phyloP scores from a whole-genome alignment of 2,113 vertebrate genomes.

The Proteles cristata region DNA sequence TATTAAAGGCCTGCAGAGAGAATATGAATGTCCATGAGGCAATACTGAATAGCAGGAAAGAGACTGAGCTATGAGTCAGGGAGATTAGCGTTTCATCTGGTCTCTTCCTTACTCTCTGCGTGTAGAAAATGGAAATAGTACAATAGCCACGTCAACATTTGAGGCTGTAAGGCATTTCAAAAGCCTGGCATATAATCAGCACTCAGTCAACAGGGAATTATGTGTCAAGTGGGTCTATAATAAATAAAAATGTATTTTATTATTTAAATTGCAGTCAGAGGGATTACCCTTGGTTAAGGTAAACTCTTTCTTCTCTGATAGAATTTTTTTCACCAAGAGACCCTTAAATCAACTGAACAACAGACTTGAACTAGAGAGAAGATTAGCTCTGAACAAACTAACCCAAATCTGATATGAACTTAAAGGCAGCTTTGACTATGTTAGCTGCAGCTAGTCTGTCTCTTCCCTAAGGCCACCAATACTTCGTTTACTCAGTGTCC shows the following conservation, averaged over 20 bases:
- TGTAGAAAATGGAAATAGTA: background rate
- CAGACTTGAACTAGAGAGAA: background rate
- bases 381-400: background rate
- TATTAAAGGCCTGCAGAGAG: background rate
- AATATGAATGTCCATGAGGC: background rate
- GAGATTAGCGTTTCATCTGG: background rate
- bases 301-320: background rate
- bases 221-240: background rate
- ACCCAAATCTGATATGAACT: background rate
- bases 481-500: background rate
- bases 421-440: background rate
- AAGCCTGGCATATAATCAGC: background rate
- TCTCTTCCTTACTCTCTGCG: background rate
- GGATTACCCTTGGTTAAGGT: background rate
- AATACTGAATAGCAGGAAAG: background rate
- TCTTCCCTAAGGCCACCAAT: background rate
- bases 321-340: background rate
- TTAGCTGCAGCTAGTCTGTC: background rate
- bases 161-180: background rate
- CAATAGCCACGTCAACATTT: background rate
- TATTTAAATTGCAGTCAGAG: conserved; percentile 22
- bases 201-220: background rate
- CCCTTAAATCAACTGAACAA: background rate
- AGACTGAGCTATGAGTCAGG: background rate
- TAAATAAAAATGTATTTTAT: background rate